Base-by-base conservation (phyloP, 2,113 vertebrate species). In the Nerophis lumbriciformis region DNA sequence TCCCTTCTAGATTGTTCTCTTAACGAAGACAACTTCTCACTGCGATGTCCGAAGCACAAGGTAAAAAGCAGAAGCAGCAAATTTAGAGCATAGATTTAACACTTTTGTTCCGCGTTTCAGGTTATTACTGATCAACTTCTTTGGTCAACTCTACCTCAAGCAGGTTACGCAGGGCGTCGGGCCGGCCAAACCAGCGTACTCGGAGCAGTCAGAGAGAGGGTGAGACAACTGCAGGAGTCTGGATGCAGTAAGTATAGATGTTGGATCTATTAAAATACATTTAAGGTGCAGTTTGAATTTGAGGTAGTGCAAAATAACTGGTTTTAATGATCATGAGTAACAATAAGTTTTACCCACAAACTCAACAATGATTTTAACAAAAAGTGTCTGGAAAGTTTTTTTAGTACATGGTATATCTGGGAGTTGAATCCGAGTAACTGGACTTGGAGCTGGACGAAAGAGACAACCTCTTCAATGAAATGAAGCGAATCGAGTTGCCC, bases 31-130 rank as follows among this genome's bases (percentile, higher is more conserved):
- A 99, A 99, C 89, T 97, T 94, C 88, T 98, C 97, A 57, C 88
- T 99, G 89, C 95, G 95, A 81, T 99, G 97, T 93, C 95, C 94
- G 84, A 98, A 98, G 95, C 97, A 99, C 94, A 99, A 99, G 95
- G 97, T 99, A 93, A 93, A 83, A 66, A 72, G 28, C 81, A 85
- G 69, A 81, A 76, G 78, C 82, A 77, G 79, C 3, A 45, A 45
- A 45, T 11, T 5, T 45, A 5, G 42, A 45, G 10, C 10, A 11
- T 9, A 45, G 12, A 45, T 45, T 9, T 45, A 12, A 45, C 42
- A 11, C 42, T 45, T 56, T 38, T 39, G 8, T 7, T 56, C 6
- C 6, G 3, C 10, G 35, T 42, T 13, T 42, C 37, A 56, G 54
- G 28, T 12, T 4, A 44, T 57, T 44, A 44, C 16, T 50, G 35